Base-by-base conservation (phyloP, 2,888 invertebrate genomes). In the Brenthis daphne region DNA sequence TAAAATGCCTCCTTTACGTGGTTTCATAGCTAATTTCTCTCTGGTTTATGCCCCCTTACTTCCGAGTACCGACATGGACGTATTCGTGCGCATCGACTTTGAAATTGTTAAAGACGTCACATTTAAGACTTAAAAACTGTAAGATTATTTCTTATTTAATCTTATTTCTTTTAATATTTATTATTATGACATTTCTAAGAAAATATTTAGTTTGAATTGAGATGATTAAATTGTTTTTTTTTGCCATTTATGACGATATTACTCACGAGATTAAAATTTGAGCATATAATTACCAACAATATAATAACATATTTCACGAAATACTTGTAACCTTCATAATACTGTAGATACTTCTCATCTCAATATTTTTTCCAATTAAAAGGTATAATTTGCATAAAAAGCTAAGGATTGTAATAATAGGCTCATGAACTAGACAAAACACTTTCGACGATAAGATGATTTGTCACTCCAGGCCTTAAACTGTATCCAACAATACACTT, bases 401-500 rank as follows among this genome's bases (percentile, higher is more conserved):
- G 50, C 50, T n/a, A 50, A 24, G 3, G 33, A n/a, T 29, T 60
- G 50, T 48, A 65, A 51, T 65, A 20, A 13, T 37, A 65, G 57
- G 54, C 55, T 58, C 47, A 16, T 29, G 54, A 56, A 65, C 51
- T 33, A 68, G 54, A 68, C 54, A 68, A 57, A 68, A 63, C 55
- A 37, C 50, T 54, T 55, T 58, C 48, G 66, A 63, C 47, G 65
- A 69, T 65, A 65, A 57, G 61, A 66, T 66, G 61, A 65, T 69
- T 63, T 69, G 66, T 69, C 37, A 65, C 65, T 56, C n/a, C 61
- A 63, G 63, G 51, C 29, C 67, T 67, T 63, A 55, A 54, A 66
- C 63, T 61, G 43, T 37, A 65, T 56, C 57, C 56, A 61, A 69
- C 66, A 69, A 69, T 69, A 69, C 61, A 69, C 61, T 69, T 56